Evolutionary conservation across 2,888 invertebrate genomes (phyloP), one percentile per base, ranked within the genome.

Genomic region (Lypha dubia): DNA sequence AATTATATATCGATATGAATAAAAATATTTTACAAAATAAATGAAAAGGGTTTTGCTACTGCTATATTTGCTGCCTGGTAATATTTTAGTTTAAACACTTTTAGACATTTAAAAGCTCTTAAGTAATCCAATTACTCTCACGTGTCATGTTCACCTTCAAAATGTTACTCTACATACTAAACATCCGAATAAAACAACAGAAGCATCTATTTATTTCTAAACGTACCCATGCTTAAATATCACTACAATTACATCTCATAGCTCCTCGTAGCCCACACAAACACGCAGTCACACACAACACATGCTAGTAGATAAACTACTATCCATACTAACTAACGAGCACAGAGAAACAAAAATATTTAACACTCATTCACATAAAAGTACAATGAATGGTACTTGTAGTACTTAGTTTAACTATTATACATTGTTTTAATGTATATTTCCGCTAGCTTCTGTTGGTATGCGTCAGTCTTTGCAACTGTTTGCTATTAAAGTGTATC

Each of bases 81-180:
- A 58, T 79, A 75, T 75, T 79, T 56, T 20, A 73, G 67, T 83
- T 73, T 83, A 83, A 77, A 77, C 74, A 86, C 79, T 86, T 83
- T 80, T 71, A 85, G 81, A 86, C 86, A 85, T 84, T 84, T 85
- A 84, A 85, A 86, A 76, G 86, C 85, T 86, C 82, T 85, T 83
- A 83, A 85, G 85, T 84, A 85, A 86, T 85, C 84, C 86, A 86
- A 86, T 85, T 85, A 86, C 79, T 79, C 83, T 83, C 83, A 83
- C 83, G 79, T 83, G 74, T 83, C 83, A 83, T 79, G 74, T 75
- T 71, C 71, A 75, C 60, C 70, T 83, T 63, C 28, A 79, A 71
- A 71, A 75, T 65, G 62, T 74, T 75, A 44, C 77, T 75, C 44
- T 79, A 75, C 51, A 70, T 60, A 68, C 67, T 56, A 65, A 73